Percentiles rank a stretch among this genome's conserved stretches.
These are phyloP conservation scores for Xylota sylvarum DNA, from an alignment of 2,888 invertebrate species.

Conservation along the genomic window DNA sequence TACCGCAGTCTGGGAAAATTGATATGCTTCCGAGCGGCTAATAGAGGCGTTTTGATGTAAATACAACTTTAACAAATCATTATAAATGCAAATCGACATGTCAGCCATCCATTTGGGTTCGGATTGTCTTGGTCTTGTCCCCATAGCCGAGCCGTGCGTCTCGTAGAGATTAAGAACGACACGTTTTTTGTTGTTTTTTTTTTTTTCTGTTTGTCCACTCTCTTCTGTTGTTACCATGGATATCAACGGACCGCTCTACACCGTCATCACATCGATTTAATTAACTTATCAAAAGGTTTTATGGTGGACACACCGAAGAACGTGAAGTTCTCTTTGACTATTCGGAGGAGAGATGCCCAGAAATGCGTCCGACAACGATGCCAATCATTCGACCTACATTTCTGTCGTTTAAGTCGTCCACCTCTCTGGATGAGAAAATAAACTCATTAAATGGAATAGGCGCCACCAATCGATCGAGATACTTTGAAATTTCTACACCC, in stretches of 20 bases:
- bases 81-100: slow-evolving; percentile 77
- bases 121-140: slow-evolving; percentile 32
- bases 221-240: slow-evolving; percentile 14
- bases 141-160: slow-evolving; percentile 48
- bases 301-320: slow-evolving; percentile 44
- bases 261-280: slow-evolving; percentile 79
- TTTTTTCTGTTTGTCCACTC: slow-evolving; percentile 5
- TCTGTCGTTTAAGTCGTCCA: slow-evolving; percentile 2
- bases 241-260: slow-evolving; percentile 11
- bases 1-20: slow-evolving; percentile 72
- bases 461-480: slow-evolving; percentile 38
- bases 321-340: slow-evolving; percentile 41
- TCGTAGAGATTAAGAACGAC: slow-evolving; percentile 72
- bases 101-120: slow-evolving; percentile 67
- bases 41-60: slow-evolving; percentile 76
- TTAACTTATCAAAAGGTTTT: slow-evolving; percentile 83
- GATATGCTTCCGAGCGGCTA: slow-evolving; percentile 74
- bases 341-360: not conserved
- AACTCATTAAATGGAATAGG: slow-evolving; percentile 62
- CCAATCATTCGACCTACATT: slow-evolving; percentile 74
- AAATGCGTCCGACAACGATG: slow-evolving; percentile 47
- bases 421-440: slow-evolving; percentile 35
- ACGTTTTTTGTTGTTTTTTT: slow-evolving; percentile 59
- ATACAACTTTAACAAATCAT: slow-evolving; percentile 74
- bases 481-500: slow-evolving; percentile 57